Conservation (phyloP, 2,888 invertebrate genomes). For the Nomada hirtipes region DNA sequence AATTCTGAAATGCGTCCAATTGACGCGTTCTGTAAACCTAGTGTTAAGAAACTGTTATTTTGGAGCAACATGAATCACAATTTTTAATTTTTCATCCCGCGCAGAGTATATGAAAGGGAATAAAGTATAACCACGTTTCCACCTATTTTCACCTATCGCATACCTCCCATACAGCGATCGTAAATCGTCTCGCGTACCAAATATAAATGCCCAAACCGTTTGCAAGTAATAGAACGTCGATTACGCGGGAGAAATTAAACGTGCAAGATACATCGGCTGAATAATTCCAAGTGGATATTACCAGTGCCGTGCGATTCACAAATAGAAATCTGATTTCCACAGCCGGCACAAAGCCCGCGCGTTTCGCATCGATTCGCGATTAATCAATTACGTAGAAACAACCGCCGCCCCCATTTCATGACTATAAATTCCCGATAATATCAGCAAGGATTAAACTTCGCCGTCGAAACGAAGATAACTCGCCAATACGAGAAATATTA, state of each 20-base stretch:
- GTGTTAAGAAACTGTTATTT: too few relatives aligned
- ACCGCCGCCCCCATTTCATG: background rate
- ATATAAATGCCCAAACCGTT: background rate
- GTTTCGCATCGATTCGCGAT: constrained; percentile 41
- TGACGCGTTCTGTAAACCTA: too few relatives aligned
- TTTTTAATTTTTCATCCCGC: too few relatives aligned
- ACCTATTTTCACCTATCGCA: too few relatives aligned
- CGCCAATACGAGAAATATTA: constrained; percentile 20
- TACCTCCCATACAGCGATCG: too few relatives aligned
- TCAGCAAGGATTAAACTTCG: constrained; percentile 28
- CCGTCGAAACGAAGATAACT: constrained; percentile 41
- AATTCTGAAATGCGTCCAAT: too few relatives aligned
- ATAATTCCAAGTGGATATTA: constrained; percentile 47
- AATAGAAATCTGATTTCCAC: constrained; percentile 42
- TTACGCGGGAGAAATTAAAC: constrained; percentile 34
- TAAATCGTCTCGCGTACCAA: too few relatives aligned
- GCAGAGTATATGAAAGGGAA: too few relatives aligned
- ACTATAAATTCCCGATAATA: constrained; percentile 47
- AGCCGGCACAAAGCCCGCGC: constrained; percentile 7
- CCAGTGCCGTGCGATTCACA: constrained; percentile 26
- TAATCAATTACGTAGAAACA: constrained; percentile 44
- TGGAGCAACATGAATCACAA: too few relatives aligned
- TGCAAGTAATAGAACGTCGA: constrained; percentile 28
- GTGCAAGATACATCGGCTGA: constrained; percentile 2
- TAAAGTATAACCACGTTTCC: too few relatives aligned